A percentile compares a stretch with the other conserved stretches of the same genome.
These are phyloP conservation scores for Rhogogaster chlorosoma DNA, from an alignment of 2,888 invertebrate species.

Conservation along the genomic window DNA sequence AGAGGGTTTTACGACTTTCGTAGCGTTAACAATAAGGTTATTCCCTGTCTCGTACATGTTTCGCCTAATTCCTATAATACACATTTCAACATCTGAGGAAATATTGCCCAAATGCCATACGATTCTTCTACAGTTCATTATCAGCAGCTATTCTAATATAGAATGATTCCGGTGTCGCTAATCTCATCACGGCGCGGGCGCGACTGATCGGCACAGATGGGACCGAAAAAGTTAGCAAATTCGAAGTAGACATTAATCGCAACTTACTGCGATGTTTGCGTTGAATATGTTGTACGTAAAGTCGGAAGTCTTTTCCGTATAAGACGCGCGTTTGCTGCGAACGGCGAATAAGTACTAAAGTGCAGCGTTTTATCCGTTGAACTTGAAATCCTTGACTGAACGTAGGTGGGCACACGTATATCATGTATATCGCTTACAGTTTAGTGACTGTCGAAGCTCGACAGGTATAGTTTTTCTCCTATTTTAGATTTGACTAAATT, in stretches of 20 bases:
- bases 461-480: background rate
- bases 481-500: background rate
- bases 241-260: conserved; percentile 9
- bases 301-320: background rate
- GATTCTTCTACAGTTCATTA: background rate
- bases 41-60: background rate
- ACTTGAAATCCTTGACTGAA: conserved; percentile 6
- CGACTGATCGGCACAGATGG: background rate
- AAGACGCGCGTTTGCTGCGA: background rate
- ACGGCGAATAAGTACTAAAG: background rate
- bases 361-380: conserved; percentile 20
- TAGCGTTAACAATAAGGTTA: background rate
- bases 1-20: background rate
- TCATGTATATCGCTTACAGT: background rate
- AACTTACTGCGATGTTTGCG: background rate
- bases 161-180: background rate
- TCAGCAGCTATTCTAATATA: background rate
- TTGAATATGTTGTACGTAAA: conserved; percentile 2
- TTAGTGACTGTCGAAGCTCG: background rate
- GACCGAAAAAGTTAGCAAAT: conserved; percentile 3
- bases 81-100: background rate
- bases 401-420: conserved; percentile 5
- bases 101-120: background rate
- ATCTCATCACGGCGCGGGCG: background rate
- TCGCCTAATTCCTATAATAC: background rate